These are phyloP conservation scores for Anthopleura sola DNA, from an alignment of 64 coral and sea anemone species.

Conservation along the genomic window DNA sequence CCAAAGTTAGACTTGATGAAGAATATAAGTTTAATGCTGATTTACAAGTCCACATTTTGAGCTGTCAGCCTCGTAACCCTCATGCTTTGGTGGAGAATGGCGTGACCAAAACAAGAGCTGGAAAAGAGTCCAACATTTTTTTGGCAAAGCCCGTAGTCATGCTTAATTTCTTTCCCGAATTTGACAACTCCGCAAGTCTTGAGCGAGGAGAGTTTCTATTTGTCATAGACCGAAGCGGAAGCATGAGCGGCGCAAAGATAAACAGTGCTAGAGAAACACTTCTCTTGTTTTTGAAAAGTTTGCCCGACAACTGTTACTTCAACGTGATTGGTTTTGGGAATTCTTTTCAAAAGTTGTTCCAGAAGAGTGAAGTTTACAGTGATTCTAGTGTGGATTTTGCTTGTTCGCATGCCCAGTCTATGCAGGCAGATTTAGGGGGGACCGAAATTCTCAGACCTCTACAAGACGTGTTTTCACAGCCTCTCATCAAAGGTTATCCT, in stretches of 20 bases:
- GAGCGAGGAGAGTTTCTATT: slow-evolving; percentile 83
- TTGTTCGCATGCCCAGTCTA: slow-evolving; percentile 29
- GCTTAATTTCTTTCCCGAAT: slow-evolving; percentile 93
- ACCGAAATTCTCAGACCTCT: slow-evolving; percentile 64
- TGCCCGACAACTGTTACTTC: slow-evolving; percentile 76
- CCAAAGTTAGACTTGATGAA: slow-evolving; percentile 38
- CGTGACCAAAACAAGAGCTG: slow-evolving; percentile 22
- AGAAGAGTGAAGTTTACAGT: slow-evolving; percentile 33
- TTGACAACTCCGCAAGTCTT: slow-evolving; percentile 34
- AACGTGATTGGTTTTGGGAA: slow-evolving; percentile 90
- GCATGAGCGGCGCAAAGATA: slow-evolving; percentile 69
- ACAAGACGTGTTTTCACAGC: slow-evolving; percentile 67
- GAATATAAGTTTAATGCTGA: slow-evolving; percentile 51
- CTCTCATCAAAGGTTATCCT: slow-evolving; percentile 42
- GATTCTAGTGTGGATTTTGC: slow-evolving; percentile 47
- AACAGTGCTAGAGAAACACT: slow-evolving; percentile 65
- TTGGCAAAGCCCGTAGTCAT: slow-evolving; percentile 69
- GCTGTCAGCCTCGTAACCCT: slow-evolving; percentile 52
- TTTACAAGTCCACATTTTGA: slow-evolving; percentile 58
- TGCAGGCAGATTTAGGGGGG: slow-evolving; percentile 80
- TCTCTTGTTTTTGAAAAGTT: slow-evolving; percentile 82
- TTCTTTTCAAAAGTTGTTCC: slow-evolving; percentile 51
- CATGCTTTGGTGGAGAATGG: slow-evolving; percentile 72
- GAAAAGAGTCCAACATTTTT: slow-evolving; percentile 42
- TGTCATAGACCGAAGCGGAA: slow-evolving; percentile 87